Evolutionary conservation across 2,113 vertebrate species (phyloP).

Genomic region (Semicossyphus pulcher): DNA sequence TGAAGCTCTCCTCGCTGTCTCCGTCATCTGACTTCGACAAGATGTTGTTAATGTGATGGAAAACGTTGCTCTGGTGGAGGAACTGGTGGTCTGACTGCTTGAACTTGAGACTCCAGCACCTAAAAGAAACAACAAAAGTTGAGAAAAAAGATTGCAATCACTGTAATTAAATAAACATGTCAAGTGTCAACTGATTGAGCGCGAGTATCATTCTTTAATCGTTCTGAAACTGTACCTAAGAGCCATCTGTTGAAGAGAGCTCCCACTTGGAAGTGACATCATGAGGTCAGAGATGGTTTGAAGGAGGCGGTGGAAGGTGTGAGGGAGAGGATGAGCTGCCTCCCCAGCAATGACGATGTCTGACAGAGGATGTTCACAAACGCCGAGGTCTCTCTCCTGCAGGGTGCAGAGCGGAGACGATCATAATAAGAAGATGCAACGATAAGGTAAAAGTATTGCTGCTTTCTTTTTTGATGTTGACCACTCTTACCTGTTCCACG

Average conservation of each 20-base stretch:
- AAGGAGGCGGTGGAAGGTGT: constrained; percentile 97
- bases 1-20: constrained; percentile 98
- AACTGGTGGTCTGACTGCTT: constrained; percentile 99
- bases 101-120: constrained; percentile 99
- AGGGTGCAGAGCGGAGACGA: not conserved
- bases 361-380: constrained; percentile 97
- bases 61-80: constrained; percentile 98
- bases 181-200: too few relatives aligned
- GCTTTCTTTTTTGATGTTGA: rapidly evolving
- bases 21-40: constrained; percentile 99
- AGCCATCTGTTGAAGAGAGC: constrained; percentile 98
- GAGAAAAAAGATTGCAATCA: too few relatives aligned
- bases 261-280: constrained; percentile 98
- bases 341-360: constrained; percentile 99
- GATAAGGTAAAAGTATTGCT: not conserved
- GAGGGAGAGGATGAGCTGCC: constrained; percentile 95
- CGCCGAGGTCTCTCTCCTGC: constrained; percentile 95
- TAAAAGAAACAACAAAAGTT: constrained; percentile 63
- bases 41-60: constrained; percentile 99
- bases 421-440: not conserved
- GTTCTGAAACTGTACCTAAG: constrained; percentile 85
- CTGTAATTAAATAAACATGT: too few relatives aligned
- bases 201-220: not conserved
- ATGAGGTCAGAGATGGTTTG: constrained; percentile 99
- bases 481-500: constrained; percentile 88